Percentiles rank a stretch among this genome's conserved stretches.
Conservation (phyloP, 2,888 invertebrate species). For the Phlogophora meticulosa region DNA sequence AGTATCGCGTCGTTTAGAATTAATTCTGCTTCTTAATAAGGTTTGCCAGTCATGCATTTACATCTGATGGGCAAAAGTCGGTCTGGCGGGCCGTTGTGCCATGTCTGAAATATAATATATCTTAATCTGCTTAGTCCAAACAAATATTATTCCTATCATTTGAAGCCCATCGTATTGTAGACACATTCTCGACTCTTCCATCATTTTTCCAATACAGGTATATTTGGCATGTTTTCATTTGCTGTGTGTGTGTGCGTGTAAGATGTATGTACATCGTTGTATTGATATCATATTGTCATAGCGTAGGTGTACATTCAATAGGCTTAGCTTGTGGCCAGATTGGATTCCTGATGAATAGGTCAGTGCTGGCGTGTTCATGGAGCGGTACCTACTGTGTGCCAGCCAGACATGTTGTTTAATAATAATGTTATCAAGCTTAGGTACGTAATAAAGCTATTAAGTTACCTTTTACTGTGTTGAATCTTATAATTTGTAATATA, state of each 20-base stretch:
- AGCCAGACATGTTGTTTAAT: constrained; percentile 4
- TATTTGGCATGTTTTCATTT: constrained; percentile 13
- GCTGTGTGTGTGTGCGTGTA: neutral
- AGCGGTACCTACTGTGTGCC: neutral
- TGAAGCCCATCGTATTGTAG: neutral
- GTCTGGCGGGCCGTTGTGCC: fast-evolving
- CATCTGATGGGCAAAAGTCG: neutral
- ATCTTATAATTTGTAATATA: too few species aligned
- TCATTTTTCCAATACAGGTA: neutral
- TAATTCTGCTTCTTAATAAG: neutral
- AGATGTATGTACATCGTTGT: constrained; percentile 4
- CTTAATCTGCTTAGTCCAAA: neutral
- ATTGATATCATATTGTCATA: constrained; percentile 33
- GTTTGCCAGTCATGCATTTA: too few species aligned
- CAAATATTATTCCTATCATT: neutral
- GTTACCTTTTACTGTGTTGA: too few species aligned
- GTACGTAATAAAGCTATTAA: neutral
- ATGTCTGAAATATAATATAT: neutral
- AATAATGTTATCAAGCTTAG: neutral
- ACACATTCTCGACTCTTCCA: neutral
- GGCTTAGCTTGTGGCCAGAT: constrained; percentile 59
- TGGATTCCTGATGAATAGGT: constrained; percentile 58
- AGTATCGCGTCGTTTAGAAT: neutral
- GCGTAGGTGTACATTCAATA: constrained; percentile 47
- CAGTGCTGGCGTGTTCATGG: constrained; percentile 16